Conservation (phyloP, 30 jellyfish, hydroid and myxozoan genomes). For the Clytia hemisphaerica region DNA sequence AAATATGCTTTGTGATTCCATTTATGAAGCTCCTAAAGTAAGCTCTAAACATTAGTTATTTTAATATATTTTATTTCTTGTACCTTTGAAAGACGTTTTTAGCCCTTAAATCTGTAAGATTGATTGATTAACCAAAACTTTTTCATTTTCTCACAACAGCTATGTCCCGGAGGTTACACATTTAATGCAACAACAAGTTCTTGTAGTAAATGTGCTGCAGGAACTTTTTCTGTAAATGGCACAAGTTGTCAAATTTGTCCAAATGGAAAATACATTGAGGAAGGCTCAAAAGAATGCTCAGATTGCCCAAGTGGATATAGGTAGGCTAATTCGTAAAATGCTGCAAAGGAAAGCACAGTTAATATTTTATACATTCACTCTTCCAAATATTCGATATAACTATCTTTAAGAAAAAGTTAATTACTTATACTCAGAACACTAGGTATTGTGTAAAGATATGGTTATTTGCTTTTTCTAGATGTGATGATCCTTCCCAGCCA, state of each 20-base stretch:
- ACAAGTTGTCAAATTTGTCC: conserved; percentile 61
- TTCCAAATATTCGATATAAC: not conserved
- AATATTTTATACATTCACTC: not conserved
- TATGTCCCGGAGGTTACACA: conserved; percentile 75
- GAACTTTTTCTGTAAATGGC: conserved; percentile 59
- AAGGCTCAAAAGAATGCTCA: conserved; percentile 51
- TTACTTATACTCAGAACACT: not conserved
- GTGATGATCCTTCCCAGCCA: conserved; percentile 44
- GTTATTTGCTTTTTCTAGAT: conserved; percentile 27
- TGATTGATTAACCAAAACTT: not conserved
- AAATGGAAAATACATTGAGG: conserved; percentile 71
- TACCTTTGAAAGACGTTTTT: not conserved
- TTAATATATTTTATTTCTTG: not conserved
- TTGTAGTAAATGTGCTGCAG: conserved; percentile 62
- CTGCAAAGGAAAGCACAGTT: not conserved
- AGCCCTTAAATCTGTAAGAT: too few relatives aligned
- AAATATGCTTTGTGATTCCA: conserved; percentile 48
- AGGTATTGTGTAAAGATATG: not conserved
- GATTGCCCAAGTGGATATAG: conserved; percentile 75
- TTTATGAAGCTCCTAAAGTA: conserved; percentile 64
- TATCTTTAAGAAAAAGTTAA: not conserved
- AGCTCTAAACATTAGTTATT: not conserved
- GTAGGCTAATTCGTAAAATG: conserved; percentile 11
- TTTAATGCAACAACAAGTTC: conserved; percentile 53
- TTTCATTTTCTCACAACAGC: conserved; percentile 15